Evolutionary conservation across 2,797 vertebrate genomes (phyloP).

Genomic region (Sebastes aleutianus): DNA sequence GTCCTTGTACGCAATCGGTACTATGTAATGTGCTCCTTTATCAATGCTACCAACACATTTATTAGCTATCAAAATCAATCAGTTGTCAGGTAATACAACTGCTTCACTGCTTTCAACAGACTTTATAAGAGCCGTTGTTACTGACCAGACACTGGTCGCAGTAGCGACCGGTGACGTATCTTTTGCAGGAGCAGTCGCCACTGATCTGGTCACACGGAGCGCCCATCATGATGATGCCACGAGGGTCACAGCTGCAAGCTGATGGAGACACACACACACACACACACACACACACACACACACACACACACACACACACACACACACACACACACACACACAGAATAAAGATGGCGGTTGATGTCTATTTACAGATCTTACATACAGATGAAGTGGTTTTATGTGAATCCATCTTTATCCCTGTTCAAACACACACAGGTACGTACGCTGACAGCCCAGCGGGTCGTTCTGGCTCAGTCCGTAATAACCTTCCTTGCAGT

Average conservation of each 20-base stretch:
- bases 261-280: constrained; percentile 17
- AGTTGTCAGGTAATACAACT: no score
- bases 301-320: background rate
- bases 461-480: constrained; percentile 86
- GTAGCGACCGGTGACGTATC: constrained; percentile 86
- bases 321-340: background rate
- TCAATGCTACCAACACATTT: background rate
- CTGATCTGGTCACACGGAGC: constrained; percentile 88
- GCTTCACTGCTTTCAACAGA: background rate
- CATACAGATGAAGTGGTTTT: background rate
- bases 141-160: constrained; percentile 90
- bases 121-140: background rate
- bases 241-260: constrained; percentile 89
- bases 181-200: constrained; percentile 90
- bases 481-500: constrained; percentile 84
- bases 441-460: constrained; percentile 87
- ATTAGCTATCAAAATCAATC: background rate
- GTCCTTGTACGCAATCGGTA: background rate
- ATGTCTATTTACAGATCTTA: background rate
- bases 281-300: background rate
- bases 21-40: background rate
- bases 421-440: background rate
- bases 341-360: background rate
- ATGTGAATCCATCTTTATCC: background rate
- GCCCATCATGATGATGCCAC: constrained; percentile 80